Base-by-base conservation (phyloP, 2,797 vertebrate species). In the Morelia viridis region DNA sequence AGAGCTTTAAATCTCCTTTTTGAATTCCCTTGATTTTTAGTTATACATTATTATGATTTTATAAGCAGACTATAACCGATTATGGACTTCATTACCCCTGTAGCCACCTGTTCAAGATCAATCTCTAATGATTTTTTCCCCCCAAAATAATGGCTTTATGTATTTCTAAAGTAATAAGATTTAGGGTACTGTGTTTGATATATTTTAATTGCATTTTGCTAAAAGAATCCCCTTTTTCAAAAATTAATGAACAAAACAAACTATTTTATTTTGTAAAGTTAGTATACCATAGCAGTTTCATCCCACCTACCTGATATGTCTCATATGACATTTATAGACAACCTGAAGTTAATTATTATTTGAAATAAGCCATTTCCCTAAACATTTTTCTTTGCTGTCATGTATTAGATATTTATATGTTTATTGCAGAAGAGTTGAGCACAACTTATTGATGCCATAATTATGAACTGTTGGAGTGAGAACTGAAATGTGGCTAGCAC, bases 1-100 rank as follows among this genome's bases (percentile, higher is more conserved):
- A 35, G 31, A 87, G 58, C 61, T 89, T 92, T 92, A 87, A 83
- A 57, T 62, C 60, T 83, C 60, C 50, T 85, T 90, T 86, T 56
- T 89, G 62, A 86, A 86, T 64, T 13, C 11, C 65, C 46, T 65
- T 83, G 89, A 90, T 87, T 92, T 92, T 87, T 90, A 90, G 89
- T 88, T 90, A 65, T 83, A 71, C 60, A 88, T 90, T 90, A 88
- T 89, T 53, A 89, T 92, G 91, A 92, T 88, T 92, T 96, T 89
- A 94, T 95, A 94, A 96, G 92, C 94, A 96, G 94, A 94, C 86
- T 91, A 94, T 94, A 83, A 83, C 50, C 46, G 56, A 84, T 93
- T 71, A 92, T 94, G 87, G 91, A 86, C 62, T 46, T 92, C 53
- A 46, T 92, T 92, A 87, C 94, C 87, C 26, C 60, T 53, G 93